Evolutionary conservation across 2,888 invertebrate species (phyloP).

Genomic region (Onchidella celtica): DNA sequence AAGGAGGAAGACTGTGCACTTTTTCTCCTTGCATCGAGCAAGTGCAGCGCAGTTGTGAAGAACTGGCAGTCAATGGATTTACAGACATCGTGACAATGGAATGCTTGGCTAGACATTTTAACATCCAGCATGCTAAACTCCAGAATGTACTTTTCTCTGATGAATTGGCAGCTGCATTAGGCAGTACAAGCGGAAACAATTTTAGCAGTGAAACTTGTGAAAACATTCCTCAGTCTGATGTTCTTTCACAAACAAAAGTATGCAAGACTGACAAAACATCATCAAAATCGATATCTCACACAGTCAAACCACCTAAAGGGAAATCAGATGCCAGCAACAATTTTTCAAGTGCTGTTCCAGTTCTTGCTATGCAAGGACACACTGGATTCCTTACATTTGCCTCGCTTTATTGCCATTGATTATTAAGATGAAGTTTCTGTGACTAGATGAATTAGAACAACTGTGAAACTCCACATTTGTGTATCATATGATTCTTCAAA

Average conservation of each 20-base stretch:
- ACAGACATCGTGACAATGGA: conserved; percentile 93
- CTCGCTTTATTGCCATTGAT: conserved; percentile 84
- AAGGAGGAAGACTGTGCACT: conserved; percentile 96
- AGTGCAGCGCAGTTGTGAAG: conserved; percentile 92
- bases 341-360: conserved; percentile 84
- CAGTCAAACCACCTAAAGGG: conserved; percentile 62
- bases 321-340: conserved; percentile 56
- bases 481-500: too few relatives aligned
- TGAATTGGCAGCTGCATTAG: background rate
- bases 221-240: conserved; percentile 26
- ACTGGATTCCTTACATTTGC: conserved; percentile 98
- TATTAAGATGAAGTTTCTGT: background rate
- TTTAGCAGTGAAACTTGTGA: background rate
- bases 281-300: background rate
- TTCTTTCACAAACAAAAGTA: background rate
- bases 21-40: conserved; percentile 99
- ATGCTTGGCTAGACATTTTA: conserved; percentile 82
- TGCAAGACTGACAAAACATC: background rate
- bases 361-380: conserved; percentile 91
- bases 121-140: conserved; percentile 71
- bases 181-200: background rate
- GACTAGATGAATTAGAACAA: too few relatives aligned
- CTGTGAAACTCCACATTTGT: too few relatives aligned
- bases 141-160: conserved; percentile 65
- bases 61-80: conserved; percentile 88